Evolutionary conservation across 2,113 vertebrate genomes (phyloP).

Genomic region (Ctenodactylus gundi): DNA sequence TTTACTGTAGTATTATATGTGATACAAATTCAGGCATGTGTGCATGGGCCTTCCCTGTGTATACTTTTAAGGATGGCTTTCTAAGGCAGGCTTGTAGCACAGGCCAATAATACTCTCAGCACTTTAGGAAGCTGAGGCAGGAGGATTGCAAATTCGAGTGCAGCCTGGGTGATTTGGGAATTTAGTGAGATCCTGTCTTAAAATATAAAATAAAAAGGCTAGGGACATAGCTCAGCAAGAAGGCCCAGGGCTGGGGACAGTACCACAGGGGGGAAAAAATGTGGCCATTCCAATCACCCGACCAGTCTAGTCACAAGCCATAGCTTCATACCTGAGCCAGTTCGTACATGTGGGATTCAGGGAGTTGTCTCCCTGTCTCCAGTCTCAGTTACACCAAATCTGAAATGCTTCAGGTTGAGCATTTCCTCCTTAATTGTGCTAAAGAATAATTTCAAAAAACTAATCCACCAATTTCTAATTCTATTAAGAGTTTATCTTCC

Average conservation of each 20-base stretch:
- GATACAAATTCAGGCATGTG: not conserved
- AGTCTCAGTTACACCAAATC: not conserved
- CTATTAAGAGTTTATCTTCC: constrained; percentile 39
- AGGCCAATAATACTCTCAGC: not conserved
- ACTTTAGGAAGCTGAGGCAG: not conserved
- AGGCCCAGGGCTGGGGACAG: too few species aligned
- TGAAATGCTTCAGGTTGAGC: not conserved
- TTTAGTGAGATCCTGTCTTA: not conserved
- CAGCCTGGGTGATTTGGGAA: too few species aligned
- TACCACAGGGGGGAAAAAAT: not conserved
- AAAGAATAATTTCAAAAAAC: constrained; percentile 46
- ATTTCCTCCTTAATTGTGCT: not conserved
- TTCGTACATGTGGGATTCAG: not conserved
- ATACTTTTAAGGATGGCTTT: not conserved
- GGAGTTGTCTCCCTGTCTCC: not conserved
- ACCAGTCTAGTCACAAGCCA: not conserved
- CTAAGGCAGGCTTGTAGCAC: not conserved
- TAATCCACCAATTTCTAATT: constrained; percentile 60
- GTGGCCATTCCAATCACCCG: not conserved
- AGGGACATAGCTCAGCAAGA: too few species aligned
- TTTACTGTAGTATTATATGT: not conserved
- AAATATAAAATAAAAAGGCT: too few species aligned
- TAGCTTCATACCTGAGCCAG: not conserved
- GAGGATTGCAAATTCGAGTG: too few species aligned
- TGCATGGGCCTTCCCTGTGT: not conserved